phyloP scores from a whole-genome alignment of 2,797 vertebrate species.

The Spinibarbus caldwelli region DNA sequence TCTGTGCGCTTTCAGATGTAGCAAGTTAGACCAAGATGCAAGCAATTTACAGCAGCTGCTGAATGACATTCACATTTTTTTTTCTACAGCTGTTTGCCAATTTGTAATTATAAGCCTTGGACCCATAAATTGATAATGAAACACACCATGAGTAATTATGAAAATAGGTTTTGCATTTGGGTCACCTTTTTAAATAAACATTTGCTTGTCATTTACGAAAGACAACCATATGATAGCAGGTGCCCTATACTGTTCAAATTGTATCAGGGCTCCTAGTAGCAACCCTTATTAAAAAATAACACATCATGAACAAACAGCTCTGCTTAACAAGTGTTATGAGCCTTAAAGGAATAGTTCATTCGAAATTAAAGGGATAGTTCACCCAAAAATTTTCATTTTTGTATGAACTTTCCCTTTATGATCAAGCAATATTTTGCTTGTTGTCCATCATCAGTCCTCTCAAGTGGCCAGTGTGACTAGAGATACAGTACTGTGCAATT shows the following conservation, averaged over 20 bases:
- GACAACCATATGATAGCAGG: neutral
- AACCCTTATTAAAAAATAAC: neutral
- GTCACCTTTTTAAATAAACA: constrained; percentile 24
- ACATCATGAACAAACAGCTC: neutral
- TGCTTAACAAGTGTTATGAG: neutral
- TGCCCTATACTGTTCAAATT: neutral
- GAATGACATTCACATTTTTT: neutral
- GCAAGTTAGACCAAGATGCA: constrained; percentile 1
- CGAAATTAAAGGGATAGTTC: neutral
- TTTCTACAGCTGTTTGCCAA: constrained; percentile 70
- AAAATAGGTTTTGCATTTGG: constrained; percentile 15
- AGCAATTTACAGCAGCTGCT: constrained; percentile 23
- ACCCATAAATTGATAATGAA: neutral
- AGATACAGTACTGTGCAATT: neutral
- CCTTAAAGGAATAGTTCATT: neutral
- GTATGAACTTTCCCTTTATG: neutral
- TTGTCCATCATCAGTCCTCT: neutral
- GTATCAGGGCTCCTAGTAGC: neutral
- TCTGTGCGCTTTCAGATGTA: constrained; percentile 53
- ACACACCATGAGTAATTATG: constrained; percentile 5
- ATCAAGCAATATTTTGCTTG: neutral
- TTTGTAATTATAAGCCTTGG: constrained; percentile 47
- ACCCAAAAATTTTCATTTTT: neutral
- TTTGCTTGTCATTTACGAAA: constrained; percentile 8
- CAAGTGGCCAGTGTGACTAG: neutral